phyloP scores from a whole-genome alignment of 2,888 invertebrate species.

The Agrypnus murinus region DNA sequence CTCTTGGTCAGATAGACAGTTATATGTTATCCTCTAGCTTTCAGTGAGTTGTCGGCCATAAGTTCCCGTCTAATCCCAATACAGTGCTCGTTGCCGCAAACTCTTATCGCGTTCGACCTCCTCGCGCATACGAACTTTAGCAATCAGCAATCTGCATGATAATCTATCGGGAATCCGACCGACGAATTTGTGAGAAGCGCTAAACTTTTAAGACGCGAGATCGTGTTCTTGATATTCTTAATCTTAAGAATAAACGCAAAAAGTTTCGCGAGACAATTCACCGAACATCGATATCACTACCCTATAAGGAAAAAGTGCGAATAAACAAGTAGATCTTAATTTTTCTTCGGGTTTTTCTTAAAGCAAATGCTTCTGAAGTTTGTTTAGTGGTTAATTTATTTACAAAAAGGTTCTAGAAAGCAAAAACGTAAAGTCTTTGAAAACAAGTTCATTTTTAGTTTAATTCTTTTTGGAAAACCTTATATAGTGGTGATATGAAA shows the following conservation, averaged over 20 bases:
- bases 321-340: too few species aligned
- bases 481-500: too few species aligned
- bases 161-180: conserved; percentile 53
- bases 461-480: too few species aligned
- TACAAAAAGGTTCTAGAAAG: too few species aligned
- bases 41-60: conserved; percentile 42
- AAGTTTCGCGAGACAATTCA: conserved; percentile 33
- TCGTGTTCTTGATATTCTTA: conserved; percentile 44
- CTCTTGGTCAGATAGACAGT: conserved; percentile 39
- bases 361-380: too few species aligned
- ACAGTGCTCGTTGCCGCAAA: conserved; percentile 40
- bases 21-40: conserved; percentile 42
- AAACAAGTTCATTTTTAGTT: too few species aligned
- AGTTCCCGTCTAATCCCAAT: conserved; percentile 42
- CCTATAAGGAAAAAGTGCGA: too few species aligned
- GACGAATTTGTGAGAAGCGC: conserved; percentile 51
- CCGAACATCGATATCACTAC: conserved; percentile 1
- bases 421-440: too few species aligned
- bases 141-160: conserved; percentile 57
- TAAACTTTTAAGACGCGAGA: conserved; percentile 52
- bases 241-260: conserved; percentile 35
- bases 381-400: too few species aligned
- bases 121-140: conserved; percentile 42
- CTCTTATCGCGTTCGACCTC: conserved; percentile 41
- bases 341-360: too few species aligned